Evolutionary conservation across 1,140 invertebrate species (phyloP), one percentile per base, ranked within the genome.

Genomic region (Drosophila kikkawai): DNA sequence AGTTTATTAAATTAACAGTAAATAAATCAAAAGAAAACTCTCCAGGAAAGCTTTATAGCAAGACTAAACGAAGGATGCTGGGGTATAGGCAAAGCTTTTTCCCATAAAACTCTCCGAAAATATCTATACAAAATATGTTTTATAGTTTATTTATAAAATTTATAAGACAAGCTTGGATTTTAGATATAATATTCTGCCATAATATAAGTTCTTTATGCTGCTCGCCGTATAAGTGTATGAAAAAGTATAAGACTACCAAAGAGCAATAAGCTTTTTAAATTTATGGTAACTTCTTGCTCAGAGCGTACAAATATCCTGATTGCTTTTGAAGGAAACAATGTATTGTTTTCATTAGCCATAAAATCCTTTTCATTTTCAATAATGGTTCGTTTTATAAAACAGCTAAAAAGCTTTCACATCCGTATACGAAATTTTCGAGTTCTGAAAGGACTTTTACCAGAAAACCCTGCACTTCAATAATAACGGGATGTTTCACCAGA

Each of bases 11-110:
- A 3, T 19, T 13, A 5, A 17, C 5, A 19, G 15, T 15, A 13
- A 39, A n/a, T 17, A 32, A 53, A 53, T 19, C 12, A 64, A 26
- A 12, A 15, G 13, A 51, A 36, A 51, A 66, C 19, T 69, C 66
- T 69, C 15, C 61, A 69, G 3, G 26, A 66, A 44, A 44, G 47
- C 13, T 70, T 45, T 70, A 55, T 68, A 34, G 47, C n/a, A 22
- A 1, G 3, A 67, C n/a, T 55, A 15, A 12, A 70, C 63, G 48
- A 70, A 53, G 39, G 4, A 11, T 1, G 7, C 3, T 19, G 15
- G 29, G 2, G 13, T 0, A 47, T 47, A n/a, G 1, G 7, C 1
- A 66, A 63, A 44, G 48, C n/a, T 39, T 39, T 34, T 26, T 36
- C 1, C 37, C 4, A 58, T 41, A 63, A 32, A 45, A 50, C 2